Conservation (phyloP, 2,888 invertebrate species). For the Rotaria socialis region DNA sequence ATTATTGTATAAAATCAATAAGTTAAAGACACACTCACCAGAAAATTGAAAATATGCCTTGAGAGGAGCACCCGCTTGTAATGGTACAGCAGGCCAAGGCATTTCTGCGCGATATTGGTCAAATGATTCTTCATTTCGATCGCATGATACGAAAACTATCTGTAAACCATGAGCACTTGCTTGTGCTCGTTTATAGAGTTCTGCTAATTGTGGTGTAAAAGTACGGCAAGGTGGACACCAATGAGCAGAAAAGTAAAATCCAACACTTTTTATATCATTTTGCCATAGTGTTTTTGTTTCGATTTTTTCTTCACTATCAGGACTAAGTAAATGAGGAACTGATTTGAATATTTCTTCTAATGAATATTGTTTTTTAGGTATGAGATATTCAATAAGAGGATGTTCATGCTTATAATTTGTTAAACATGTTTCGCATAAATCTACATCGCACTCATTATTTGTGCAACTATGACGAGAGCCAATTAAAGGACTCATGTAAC, state of each 20-base stretch:
- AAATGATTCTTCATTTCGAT: background rate
- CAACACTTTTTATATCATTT: background rate
- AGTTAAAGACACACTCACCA: background rate
- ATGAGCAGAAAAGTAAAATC: conserved; percentile 21
- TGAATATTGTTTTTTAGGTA: background rate
- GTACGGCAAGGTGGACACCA: background rate
- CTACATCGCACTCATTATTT: background rate
- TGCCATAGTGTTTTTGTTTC: background rate
- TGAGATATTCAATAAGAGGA: background rate
- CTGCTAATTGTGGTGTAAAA: background rate
- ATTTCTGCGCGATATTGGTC: background rate
- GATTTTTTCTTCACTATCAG: background rate
- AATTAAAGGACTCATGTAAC: background rate
- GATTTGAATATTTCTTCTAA: background rate
- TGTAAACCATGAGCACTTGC: background rate
- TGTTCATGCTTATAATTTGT: background rate
- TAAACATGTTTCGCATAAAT: conserved; percentile 1
- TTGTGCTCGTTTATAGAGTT: background rate
- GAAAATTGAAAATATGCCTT: background rate
- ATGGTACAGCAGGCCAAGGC: background rate
- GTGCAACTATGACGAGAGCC: background rate
- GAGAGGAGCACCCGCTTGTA: background rate
- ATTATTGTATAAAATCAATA: background rate
- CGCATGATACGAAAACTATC: background rate
- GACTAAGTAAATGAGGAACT: background rate